A percentile compares a stretch with the other conserved stretches of the same genome.
Evolutionary conservation across 2,797 vertebrate genomes (phyloP).

Genomic region (Melanotaenia parkinsoni): DNA sequence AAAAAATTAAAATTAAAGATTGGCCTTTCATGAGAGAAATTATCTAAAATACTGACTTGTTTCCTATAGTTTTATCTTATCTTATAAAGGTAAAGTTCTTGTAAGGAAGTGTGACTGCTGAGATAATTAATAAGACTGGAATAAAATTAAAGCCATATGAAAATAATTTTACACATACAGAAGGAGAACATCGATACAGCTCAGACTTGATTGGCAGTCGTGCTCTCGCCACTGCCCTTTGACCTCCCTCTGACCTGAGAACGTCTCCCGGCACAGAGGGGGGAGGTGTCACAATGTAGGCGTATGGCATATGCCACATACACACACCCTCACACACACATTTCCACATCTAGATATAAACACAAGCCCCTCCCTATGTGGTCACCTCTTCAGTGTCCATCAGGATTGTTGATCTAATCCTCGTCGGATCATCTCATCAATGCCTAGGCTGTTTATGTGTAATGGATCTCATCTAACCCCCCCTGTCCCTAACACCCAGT

Average conservation of each 20-base stretch:
- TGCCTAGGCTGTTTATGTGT: conserved; percentile 81
- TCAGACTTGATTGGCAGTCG: conserved; percentile 36
- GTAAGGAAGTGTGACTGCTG: not conserved
- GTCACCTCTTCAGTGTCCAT: conserved; percentile 83
- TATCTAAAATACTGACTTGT: not conserved
- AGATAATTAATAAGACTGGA: not conserved
- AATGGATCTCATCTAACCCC: conserved; percentile 79
- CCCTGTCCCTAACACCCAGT: conserved; percentile 8
- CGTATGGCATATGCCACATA: not conserved
- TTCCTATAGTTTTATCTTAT: not conserved
- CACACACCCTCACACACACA: conserved; percentile 23
- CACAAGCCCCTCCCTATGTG: conserved; percentile 63
- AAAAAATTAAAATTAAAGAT: too few relatives aligned
- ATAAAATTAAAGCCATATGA: not conserved
- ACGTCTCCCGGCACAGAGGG: conserved; percentile 27
- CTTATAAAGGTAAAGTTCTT: not conserved
- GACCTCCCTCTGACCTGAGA: conserved; percentile 69
- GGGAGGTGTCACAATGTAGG: not conserved
- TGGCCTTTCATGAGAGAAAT: not conserved
- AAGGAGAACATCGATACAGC: not conserved
- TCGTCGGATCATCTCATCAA: conserved; percentile 81
- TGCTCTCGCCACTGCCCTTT: conserved; percentile 52
- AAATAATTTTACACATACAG: conserved; percentile 1
- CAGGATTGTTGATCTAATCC: conserved; percentile 83
- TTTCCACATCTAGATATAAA: conserved; percentile 26